phyloP scores from a whole-genome alignment of 2,113 vertebrate genomes.

The Hassar affinis region DNA sequence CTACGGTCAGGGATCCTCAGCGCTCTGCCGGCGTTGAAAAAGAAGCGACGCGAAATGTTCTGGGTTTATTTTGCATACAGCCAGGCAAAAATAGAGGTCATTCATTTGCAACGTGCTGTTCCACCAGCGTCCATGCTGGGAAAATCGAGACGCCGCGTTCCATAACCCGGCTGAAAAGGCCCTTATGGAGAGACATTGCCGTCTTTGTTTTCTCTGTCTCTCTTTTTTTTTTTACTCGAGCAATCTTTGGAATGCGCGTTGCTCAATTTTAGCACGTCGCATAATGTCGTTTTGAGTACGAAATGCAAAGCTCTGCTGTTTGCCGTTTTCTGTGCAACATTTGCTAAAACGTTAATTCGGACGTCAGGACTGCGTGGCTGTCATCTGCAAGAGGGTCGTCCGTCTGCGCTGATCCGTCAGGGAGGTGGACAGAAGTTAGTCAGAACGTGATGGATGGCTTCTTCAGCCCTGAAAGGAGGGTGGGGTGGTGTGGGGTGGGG shows the following conservation, averaged over 20 bases:
- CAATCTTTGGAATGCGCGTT: slow-evolving; percentile 66
- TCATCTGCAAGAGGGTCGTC: slow-evolving; percentile 65
- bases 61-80: slow-evolving; percentile 21
- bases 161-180: slow-evolving; percentile 59
- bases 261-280: slow-evolving; percentile 65
- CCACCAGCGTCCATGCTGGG: slow-evolving; percentile 59
- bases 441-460: slow-evolving; percentile 73
- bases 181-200: slow-evolving; percentile 67
- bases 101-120: slow-evolving; percentile 66
- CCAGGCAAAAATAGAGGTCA: slow-evolving; percentile 41
- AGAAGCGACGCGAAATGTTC: not conserved
- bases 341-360: slow-evolving; percentile 64
- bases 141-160: slow-evolving; percentile 62
- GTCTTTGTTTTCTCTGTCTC: slow-evolving; percentile 65
- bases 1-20: not conserved
- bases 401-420: slow-evolving; percentile 67
- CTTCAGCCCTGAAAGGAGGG: slow-evolving; percentile 42
- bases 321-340: slow-evolving; percentile 5
- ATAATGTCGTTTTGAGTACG: slow-evolving; percentile 58
- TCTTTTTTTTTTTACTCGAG: slow-evolving; percentile 30
- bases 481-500: slow-evolving; percentile 37
- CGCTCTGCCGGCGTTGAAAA: not conserved
- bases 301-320: slow-evolving; percentile 27
- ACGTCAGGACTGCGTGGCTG: slow-evolving; percentile 60
- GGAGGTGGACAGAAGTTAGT: slow-evolving; percentile 72